Evolutionary conservation across 1,140 invertebrate species (phyloP).

Genomic region (Macrobrachium nipponense): DNA sequence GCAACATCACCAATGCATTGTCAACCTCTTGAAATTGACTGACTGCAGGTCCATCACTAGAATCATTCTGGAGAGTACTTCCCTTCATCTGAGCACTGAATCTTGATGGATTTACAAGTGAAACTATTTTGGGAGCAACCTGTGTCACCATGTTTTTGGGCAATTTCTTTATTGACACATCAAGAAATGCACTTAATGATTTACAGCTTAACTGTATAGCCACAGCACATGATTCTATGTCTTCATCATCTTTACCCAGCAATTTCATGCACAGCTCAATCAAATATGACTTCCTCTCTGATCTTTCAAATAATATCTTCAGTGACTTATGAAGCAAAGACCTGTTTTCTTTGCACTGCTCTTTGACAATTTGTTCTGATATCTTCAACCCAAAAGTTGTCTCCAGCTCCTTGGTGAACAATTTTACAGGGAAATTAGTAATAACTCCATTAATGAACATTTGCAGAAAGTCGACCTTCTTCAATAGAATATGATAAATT

Average conservation of each 20-base stretch:
- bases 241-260: conserved; percentile 17
- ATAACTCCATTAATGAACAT: conserved; percentile 55
- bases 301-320: conserved; percentile 46
- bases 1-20: conserved; percentile 32
- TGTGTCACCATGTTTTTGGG: conserved; percentile 18
- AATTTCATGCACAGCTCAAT: conserved; percentile 51
- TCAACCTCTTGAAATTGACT: conserved; percentile 44
- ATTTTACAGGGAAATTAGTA: conserved; percentile 43
- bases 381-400: conserved; percentile 55
- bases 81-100: neutral
- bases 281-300: conserved; percentile 34
- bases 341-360: conserved; percentile 44
- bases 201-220: conserved; percentile 32
- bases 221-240: conserved; percentile 21
- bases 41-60: no score
- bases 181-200: conserved; percentile 43
- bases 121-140: conserved; percentile 16
- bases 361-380: conserved; percentile 46
- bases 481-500: conserved; percentile 47
- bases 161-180: conserved; percentile 34
- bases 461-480: conserved; percentile 52
- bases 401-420: conserved; percentile 30
- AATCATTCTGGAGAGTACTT: neutral
- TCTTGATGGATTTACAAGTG: conserved; percentile 18
- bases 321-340: conserved; percentile 41